Base-by-base conservation (phyloP, 2,888 invertebrate species). In the Rapana venosa region DNA sequence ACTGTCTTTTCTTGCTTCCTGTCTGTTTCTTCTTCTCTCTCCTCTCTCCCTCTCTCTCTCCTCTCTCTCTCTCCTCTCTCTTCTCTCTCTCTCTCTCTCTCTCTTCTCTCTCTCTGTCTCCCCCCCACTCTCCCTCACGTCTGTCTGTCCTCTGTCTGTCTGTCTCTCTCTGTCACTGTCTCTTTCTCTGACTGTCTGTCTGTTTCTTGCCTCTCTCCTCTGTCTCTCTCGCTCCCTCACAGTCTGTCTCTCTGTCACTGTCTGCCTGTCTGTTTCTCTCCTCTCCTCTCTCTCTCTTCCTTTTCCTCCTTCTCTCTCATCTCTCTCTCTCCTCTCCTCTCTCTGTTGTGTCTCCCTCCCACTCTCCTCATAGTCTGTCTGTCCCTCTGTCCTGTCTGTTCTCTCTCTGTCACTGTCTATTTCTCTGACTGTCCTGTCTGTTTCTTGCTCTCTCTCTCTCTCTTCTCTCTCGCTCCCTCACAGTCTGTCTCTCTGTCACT, bases 1-100 rank as follows among this genome's bases (percentile, higher is more conserved):
- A n/a, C n/a, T n/a, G n/a, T n/a, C 8, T 26, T 70, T 8, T 70
- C 70, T 70, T 26, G 0, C 0, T 22, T n/a, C n/a, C 30, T 77
- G 13, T 30, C 77, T 30, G 30, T 77, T 32, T 77, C 77, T 77
- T 32, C 32, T 32, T 77, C 77, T 77, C 77, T 77, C 77, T 77
- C 77, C 77, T 77, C 77, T 77, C 77, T 77, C 77, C 30, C 30
- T 77, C 30, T 77, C 77, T 77, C n/a, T 77, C 77, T 77, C n/a
- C 30, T 77, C 77, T 77, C 30, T 13, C 30, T 77, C 30, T 77
- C 77, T 70, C n/a, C n/a, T n/a, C n/a, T n/a, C n/a, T n/a, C 8
- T 8, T 47, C 47, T 47, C 47, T 47, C 47, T 47, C 47, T 47
- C 47, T 47, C 47, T 47, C 8, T 47, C 8, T 47, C n/a, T n/a